Percentiles rank a stretch among this genome's conserved stretches.
These are phyloP conservation scores for Drosophila falleni DNA, from an alignment of 2,888 invertebrate genomes.

Conservation along the genomic window DNA sequence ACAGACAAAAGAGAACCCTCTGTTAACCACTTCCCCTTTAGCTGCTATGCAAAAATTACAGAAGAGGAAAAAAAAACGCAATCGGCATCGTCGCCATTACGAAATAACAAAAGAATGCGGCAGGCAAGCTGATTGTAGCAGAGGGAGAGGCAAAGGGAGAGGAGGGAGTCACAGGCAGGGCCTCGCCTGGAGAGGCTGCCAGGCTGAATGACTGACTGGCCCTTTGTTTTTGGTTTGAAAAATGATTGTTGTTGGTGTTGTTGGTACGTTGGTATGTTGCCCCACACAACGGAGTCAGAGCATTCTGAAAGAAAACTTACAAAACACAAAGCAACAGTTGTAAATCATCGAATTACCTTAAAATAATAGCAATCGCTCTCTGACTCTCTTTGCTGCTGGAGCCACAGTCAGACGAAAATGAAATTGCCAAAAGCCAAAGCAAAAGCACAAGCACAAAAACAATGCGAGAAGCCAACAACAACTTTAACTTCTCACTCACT, in stretches of 20 bases:
- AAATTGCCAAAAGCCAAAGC: constrained; percentile 71
- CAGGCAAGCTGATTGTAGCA: constrained; percentile 16
- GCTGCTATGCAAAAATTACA: constrained; percentile 50
- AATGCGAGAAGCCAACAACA: constrained; percentile 67
- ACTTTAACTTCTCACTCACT: constrained; percentile 57
- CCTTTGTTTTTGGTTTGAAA: constrained; percentile 68
- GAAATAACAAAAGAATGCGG: constrained; percentile 79
- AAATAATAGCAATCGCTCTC: constrained; percentile 81
- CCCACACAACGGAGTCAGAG: constrained; percentile 54
- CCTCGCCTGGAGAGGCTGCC: constrained; percentile 38
- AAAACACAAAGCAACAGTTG: constrained; percentile 79
- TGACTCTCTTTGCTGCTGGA: constrained; percentile 45
- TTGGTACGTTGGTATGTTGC: constrained; percentile 50
- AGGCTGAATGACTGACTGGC: constrained; percentile 55
- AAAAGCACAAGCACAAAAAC: constrained; percentile 53
- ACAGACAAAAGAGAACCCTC: constrained; percentile 30
- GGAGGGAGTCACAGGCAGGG: constrained; percentile 24
- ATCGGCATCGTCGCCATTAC: constrained; percentile 63
- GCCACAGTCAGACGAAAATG: constrained; percentile 62
- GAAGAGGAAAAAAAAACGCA: constrained; percentile 29
- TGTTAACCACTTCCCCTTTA: constrained; percentile 53
- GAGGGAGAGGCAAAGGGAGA: background rate
- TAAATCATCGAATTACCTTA: constrained; percentile 82
- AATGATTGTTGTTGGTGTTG: constrained; percentile 58
- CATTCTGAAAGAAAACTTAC: constrained; percentile 78